Conservation (phyloP, 1,140 invertebrate genomes). For the Nymphalis io region DNA sequence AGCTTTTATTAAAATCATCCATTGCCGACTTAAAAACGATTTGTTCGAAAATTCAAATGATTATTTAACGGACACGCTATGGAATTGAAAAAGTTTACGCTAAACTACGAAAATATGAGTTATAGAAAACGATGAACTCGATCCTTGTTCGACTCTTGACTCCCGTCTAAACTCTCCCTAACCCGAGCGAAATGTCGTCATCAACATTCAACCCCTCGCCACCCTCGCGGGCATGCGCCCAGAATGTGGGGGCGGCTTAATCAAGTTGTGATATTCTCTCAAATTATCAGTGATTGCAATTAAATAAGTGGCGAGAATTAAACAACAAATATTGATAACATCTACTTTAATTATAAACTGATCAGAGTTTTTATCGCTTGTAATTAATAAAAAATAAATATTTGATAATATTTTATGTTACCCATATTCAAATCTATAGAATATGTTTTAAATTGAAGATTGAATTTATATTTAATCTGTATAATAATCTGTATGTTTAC, state of each 20-base stretch:
- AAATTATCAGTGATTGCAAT: constrained; percentile 41
- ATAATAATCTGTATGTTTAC: too few relatives aligned
- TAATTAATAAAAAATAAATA: too few relatives aligned
- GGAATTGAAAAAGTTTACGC: constrained; percentile 40
- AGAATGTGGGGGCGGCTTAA: constrained; percentile 45
- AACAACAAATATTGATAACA: not conserved
- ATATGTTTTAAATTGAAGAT: too few relatives aligned
- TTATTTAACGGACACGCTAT: constrained; percentile 5
- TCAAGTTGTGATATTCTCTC: constrained; percentile 54
- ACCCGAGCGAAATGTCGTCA: constrained; percentile 71
- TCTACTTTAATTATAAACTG: not conserved
- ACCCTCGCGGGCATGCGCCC: constrained; percentile 61
- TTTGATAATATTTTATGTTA: not conserved
- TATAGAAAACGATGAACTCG: constrained; percentile 43
- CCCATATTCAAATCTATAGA: not conserved
- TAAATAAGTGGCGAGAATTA: constrained; percentile 15
- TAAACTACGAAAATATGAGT: constrained; percentile 39
- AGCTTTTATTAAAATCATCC: constrained; percentile 19
- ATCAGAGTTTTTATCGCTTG: too few relatives aligned
- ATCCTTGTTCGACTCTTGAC: constrained; percentile 41
- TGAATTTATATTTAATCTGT: too few relatives aligned
- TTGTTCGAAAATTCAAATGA: constrained; percentile 10
- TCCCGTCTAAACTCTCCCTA: constrained; percentile 53
- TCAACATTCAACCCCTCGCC: constrained; percentile 58
- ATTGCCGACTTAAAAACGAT: constrained; percentile 5